Percentiles rank a stretch among this genome's conserved stretches.
Evolutionary conservation across 2,797 vertebrate species (phyloP).

Genomic region (Sardinella longiceps): DNA sequence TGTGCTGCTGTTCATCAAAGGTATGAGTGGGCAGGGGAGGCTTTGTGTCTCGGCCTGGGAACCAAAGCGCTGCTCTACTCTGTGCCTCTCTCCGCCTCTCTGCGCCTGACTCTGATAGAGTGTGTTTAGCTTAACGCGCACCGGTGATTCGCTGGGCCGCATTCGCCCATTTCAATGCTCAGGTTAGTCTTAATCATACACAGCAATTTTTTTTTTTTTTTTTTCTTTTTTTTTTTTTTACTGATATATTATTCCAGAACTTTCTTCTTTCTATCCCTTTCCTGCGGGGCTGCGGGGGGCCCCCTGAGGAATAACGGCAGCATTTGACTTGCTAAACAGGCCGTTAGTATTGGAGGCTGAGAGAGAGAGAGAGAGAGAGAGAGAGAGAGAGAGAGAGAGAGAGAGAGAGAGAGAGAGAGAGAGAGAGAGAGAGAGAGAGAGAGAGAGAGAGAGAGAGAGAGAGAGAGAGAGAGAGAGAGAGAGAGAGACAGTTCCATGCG

Average conservation of each 20-base stretch:
- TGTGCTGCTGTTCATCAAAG: slow-evolving; percentile 43
- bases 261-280: neutral
- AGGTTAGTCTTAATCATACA: slow-evolving; percentile 30
- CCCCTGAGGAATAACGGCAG: neutral
- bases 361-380: neutral
- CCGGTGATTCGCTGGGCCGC: neutral
- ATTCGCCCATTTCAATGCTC: slow-evolving; percentile 1
- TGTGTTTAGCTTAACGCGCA: neutral
- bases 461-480: too few species aligned
- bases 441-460: too few species aligned
- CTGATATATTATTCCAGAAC: neutral
- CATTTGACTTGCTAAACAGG: slow-evolving; percentile 23
- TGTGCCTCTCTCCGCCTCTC: too few species aligned
- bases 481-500: too few species aligned
- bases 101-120: neutral
- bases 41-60: neutral
- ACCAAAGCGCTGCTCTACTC: too few species aligned
- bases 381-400: neutral
- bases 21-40: neutral
- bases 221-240: too few species aligned
- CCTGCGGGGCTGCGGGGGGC: too few species aligned
- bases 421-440: too few species aligned
- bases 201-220: too few species aligned
- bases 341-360: neutral
- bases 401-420: too few species aligned